Conservation (phyloP, 2,888 invertebrate genomes). For the Cantharis nigra region DNA sequence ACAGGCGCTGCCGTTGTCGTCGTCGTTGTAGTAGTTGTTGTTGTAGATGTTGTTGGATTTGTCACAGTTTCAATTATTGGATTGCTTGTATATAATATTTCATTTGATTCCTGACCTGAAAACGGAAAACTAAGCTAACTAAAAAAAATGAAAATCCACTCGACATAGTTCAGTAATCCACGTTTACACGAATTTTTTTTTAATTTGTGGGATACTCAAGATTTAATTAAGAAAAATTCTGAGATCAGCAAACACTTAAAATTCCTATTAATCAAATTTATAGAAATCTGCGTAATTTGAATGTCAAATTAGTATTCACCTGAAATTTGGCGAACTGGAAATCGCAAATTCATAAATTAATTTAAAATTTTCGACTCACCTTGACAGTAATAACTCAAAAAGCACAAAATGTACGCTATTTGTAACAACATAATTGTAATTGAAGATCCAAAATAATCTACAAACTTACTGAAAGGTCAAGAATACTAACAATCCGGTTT, state of each 20-base stretch:
- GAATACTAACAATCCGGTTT: background rate
- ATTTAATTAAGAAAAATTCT: no score
- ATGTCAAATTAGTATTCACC: background rate
- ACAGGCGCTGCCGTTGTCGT: background rate
- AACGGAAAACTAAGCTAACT: background rate
- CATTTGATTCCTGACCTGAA: background rate
- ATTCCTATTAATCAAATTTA: background rate
- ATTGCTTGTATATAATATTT: background rate
- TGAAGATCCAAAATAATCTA: background rate
- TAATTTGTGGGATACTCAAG: no score
- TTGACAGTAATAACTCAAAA: background rate
- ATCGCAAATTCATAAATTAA: background rate
- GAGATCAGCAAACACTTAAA: background rate
- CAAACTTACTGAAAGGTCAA: background rate
- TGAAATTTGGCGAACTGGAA: no score
- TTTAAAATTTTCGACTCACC: background rate
- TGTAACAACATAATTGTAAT: background rate
- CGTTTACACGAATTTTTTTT: no score
- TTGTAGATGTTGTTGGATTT: background rate
- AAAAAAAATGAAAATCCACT: no score
- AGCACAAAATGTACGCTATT: background rate
- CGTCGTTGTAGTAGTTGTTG: background rate
- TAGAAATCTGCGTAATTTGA: background rate
- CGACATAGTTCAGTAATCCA: no score
- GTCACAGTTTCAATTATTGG: background rate